Evolutionary conservation across 2,113 vertebrate species (phyloP), one percentile per base, ranked within the genome.

Genomic region (Dryoscopus gambensis): DNA sequence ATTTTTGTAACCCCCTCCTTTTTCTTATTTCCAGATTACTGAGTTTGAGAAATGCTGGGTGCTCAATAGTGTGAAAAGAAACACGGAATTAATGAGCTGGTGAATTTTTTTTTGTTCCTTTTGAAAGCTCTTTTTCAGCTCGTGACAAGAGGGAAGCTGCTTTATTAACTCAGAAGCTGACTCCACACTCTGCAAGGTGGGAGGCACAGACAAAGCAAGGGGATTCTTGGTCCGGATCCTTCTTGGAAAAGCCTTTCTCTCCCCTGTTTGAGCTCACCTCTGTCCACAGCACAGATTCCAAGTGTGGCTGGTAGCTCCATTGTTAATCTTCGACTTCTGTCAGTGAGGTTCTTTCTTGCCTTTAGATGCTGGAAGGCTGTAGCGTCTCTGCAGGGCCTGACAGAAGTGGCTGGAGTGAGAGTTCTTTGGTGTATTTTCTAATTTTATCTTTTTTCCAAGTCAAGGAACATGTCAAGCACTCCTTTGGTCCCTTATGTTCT

Each of bases 21-120:
- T 69, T 76, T 64, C 49, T 86, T 67, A 49, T 76, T 89, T 89
- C 79, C 47, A 68, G 28, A 92, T 87, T 60, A 65, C 63, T 42
- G 89, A 74, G 65, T 71, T 71, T 86, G 78, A 88, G 28, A 90
- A 76, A 65, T 3, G 5, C 37, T 74, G 74, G 76, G 63, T 85
- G 64, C 55, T 88, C 20, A 30, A 13, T 22, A 65, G 59, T 9
- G 18, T 82, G 39, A 69, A 64, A 87, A 77, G 60, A 80, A 86
- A 44, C 39, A n/a, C 47, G 53, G 40, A 89, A 77, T 70, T 90
- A 80, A 93, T 75, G 79, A 88, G 40, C 37, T 78, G 25, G 21
- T 62, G 23, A 37, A 25, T 59, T 49, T 81, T 30, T 62, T 50
- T 8, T 31, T 18, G 10, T 52, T 57, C 16, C 11, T 37, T 93